Evolutionary conservation across 2,797 vertebrate species (phyloP).

Genomic region (Austrolebias charrua): DNA sequence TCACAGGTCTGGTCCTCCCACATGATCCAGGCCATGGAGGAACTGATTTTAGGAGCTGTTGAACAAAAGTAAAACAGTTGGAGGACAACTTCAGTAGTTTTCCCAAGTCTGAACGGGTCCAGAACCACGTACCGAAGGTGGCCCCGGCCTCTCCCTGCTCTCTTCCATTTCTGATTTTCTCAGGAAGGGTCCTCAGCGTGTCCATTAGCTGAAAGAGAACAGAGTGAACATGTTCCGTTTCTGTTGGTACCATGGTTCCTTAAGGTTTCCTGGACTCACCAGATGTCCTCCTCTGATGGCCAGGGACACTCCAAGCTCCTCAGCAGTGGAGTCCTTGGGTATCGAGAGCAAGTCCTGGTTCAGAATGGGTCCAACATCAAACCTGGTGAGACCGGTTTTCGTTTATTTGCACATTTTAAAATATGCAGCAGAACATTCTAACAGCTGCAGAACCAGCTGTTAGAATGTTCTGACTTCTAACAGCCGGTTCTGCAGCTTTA

Average conservation of each 20-base stretch:
- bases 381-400: slow-evolving; percentile 73
- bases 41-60: slow-evolving; percentile 88
- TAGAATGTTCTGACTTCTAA: too few species aligned
- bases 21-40: slow-evolving; percentile 82
- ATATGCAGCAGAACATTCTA: too few species aligned
- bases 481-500: too few species aligned
- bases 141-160: slow-evolving; percentile 84
- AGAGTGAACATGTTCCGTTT: neutral
- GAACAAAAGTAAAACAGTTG: neutral
- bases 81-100: neutral
- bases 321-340: slow-evolving; percentile 81
- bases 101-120: neutral
- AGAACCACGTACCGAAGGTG: slow-evolving; percentile 82
- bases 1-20: slow-evolving; percentile 92
- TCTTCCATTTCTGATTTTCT: slow-evolving; percentile 78
- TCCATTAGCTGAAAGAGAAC: slow-evolving; percentile 82
- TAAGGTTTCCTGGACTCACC: slow-evolving; percentile 70
- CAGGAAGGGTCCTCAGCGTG: slow-evolving; percentile 84
- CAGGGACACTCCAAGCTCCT: slow-evolving; percentile 82
- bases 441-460: too few species aligned
- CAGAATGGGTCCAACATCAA: slow-evolving; percentile 92
- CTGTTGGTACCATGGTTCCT: neutral
- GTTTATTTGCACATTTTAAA: too few species aligned
- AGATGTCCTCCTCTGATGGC: slow-evolving; percentile 83
- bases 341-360: slow-evolving; percentile 83